Evolutionary conservation across 2,113 vertebrate species (phyloP).

Genomic region (Pollimyrus isidori): DNA sequence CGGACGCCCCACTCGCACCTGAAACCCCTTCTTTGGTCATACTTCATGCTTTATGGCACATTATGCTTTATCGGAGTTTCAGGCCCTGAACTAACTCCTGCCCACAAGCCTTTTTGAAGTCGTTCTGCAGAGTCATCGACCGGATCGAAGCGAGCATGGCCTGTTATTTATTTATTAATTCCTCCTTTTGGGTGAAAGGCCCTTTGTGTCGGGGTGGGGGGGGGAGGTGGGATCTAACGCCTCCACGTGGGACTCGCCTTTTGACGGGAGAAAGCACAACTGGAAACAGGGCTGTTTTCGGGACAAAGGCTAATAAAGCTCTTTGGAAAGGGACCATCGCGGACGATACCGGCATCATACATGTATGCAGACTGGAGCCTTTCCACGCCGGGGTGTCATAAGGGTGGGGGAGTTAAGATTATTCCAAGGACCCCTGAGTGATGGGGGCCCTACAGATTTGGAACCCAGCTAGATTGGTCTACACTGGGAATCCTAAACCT

Average conservation of each 20-base stretch:
- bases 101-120: neutral
- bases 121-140: neutral
- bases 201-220: too few relatives aligned
- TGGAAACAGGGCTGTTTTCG: neutral
- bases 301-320: neutral
- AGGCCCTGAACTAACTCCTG: neutral
- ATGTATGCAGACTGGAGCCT: too few relatives aligned
- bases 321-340: neutral
- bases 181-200: neutral
- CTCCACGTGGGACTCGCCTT: neutral
- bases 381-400: too few relatives aligned
- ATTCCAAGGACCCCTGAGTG: neutral
- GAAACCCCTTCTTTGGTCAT: too few relatives aligned
- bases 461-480: neutral
- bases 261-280: neutral
- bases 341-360: neutral
- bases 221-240: neutral
- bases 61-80: neutral
- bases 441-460: neutral
- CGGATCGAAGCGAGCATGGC: neutral
- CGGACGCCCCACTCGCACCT: too few relatives aligned
- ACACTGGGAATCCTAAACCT: neutral
- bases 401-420: neutral
- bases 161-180: neutral
- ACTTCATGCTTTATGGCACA: neutral